Base-by-base conservation (phyloP, 2,797 vertebrate genomes). In the Nothura maculosa region DNA sequence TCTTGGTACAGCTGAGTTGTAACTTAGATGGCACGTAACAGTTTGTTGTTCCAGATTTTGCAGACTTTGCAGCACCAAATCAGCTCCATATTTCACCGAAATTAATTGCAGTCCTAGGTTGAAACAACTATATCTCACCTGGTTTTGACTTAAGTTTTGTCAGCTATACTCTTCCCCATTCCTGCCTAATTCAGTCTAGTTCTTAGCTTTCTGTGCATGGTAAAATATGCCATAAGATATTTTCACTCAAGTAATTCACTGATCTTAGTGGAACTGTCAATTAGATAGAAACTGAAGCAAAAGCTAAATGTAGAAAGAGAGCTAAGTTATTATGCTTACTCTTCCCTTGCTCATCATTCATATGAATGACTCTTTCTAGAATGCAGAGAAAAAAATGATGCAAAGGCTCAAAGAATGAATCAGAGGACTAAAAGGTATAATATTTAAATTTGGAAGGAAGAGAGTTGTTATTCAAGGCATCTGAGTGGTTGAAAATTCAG, bases 381-480 rank as follows among this genome's bases (percentile, higher is more conserved):
- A 86, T 78, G 43, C 40, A 82, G 63, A 64, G 72, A 79, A 80
- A 86, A 34, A 84, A 86, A 86, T 60, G 63, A 62, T 87, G 25
- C 54, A 80, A 68, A 92, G 79, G 30, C 72, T 75, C 55, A 69
- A 61, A 86, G 43, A 84, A 90, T 66, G 58, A 78, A 82, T 75
- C 3, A 6, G 40, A 88, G 19, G 38, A 88, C 19, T 55, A 83
- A 82, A 82, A 19, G 12, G 21, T 87, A 72, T 4, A 80, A 92
- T 78, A 90, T 82, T 78, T 87, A 90, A 43, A 78, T 73, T 78
- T 90, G 81, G 42, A 91, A 87, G n/a, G 55, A 62, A 90, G 40
- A 30, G 52, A n/a, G 66, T 19, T 92, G 50, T 90, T 89, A 89
- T 75, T 94, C 88, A 82, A 50, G 85, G 78, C 47, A 90, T 19